These are phyloP conservation scores for Colius striatus DNA, from an alignment of 2,113 vertebrate genomes.

Conservation along the genomic window DNA sequence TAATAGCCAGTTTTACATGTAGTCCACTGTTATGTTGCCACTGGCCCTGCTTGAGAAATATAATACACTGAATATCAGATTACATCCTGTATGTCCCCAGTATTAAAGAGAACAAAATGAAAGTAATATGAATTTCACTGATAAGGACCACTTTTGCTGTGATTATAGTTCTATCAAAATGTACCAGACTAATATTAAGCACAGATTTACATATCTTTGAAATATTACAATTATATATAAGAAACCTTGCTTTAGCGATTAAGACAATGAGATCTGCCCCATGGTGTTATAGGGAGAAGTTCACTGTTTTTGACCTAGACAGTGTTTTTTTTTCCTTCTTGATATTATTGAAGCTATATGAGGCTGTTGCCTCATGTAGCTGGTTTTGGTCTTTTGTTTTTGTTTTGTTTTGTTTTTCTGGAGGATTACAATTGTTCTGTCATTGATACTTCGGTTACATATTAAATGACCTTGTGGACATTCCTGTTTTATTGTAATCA, in stretches of 20 bases:
- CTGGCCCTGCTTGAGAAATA: slow-evolving; percentile 57
- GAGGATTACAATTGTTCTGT: not conserved
- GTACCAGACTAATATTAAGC: slow-evolving; percentile 60
- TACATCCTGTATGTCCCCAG: slow-evolving; percentile 32
- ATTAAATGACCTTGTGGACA: slow-evolving; percentile 62
- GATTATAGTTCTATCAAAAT: slow-evolving; percentile 64
- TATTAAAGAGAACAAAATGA: slow-evolving; percentile 72
- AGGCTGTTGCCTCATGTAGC: not conserved
- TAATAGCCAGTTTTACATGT: slow-evolving; percentile 64
- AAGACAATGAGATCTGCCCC: slow-evolving; percentile 45
- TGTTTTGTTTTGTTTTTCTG: not conserved
- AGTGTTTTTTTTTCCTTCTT: not conserved
- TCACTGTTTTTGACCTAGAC: not conserved
- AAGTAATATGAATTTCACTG: slow-evolving; percentile 71
- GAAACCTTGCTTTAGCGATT: slow-evolving; percentile 32
- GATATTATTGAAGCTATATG: not conserved
- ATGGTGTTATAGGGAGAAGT: not conserved
- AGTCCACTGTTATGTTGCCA: slow-evolving; percentile 55
- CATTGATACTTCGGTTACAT: slow-evolving; percentile 43
- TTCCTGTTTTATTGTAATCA: slow-evolving; percentile 58
- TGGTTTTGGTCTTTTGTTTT: not conserved
- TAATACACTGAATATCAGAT: slow-evolving; percentile 61
- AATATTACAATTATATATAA: slow-evolving; percentile 63
- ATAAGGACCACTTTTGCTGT: slow-evolving; percentile 65
- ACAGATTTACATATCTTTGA: slow-evolving; percentile 55